A percentile compares a stretch with the other conserved stretches of the same genome.
Evolutionary conservation across 2,797 vertebrate genomes (phyloP).

Genomic region (Schizothorax lantsangensis): DNA sequence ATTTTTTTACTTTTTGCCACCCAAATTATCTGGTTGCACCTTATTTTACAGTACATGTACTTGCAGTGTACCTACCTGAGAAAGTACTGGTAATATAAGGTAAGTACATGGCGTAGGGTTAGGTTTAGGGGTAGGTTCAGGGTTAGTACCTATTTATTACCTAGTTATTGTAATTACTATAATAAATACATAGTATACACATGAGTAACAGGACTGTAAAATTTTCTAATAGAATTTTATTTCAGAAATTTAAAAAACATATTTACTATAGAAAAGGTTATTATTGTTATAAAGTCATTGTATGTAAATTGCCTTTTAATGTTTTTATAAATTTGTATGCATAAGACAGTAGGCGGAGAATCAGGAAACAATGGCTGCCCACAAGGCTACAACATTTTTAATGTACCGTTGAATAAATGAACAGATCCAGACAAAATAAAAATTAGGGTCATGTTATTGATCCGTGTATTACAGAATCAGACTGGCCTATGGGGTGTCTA

Average conservation of each 20-base stretch:
- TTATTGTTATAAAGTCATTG: neutral
- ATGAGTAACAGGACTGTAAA: too few species aligned
- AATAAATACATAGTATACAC: too few species aligned
- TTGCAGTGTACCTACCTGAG: too few species aligned
- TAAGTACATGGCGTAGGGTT: too few species aligned
- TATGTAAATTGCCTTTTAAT: neutral
- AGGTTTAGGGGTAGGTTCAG: too few species aligned
- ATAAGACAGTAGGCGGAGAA: neutral
- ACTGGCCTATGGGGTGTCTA: slow-evolving; percentile 41
- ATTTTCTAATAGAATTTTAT: neutral
- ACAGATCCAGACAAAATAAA: neutral
- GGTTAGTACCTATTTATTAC: too few species aligned
- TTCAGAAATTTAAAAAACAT: neutral
- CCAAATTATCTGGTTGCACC: neutral
- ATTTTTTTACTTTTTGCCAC: neutral
- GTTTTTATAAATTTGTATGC: neutral
- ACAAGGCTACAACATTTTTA: neutral
- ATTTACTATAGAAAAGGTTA: too few species aligned
- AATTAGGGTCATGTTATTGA: neutral
- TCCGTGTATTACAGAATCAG: neutral
- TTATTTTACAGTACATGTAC: too few species aligned
- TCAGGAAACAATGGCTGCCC: too few species aligned
- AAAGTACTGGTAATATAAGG: too few species aligned
- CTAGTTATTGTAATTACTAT: too few species aligned
- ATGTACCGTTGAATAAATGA: neutral